Evolutionary conservation across 2,797 vertebrate species (phyloP), one percentile per base, ranked within the genome.

Genomic region (Xiphorhynchus erythropygius): DNA sequence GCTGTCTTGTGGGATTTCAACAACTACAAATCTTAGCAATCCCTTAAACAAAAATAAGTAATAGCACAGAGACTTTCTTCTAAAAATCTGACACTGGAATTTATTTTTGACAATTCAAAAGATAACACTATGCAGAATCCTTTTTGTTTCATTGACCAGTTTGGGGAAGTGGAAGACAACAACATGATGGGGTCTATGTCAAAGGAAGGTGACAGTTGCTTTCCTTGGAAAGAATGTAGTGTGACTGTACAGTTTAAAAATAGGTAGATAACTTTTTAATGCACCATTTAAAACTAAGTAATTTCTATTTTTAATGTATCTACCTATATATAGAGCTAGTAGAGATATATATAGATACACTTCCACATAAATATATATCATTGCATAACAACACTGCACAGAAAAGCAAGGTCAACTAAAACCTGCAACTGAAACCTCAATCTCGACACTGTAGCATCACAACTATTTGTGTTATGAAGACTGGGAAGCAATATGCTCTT

Each of bases 181-280:
- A 91, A 81, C 27, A 27, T 15, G 37, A 62, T 28, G 64, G 53
- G 35, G 59, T 67, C 65, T 76, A 12, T 73, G 56, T 78, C 73
- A 78, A 88, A 87, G 64, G 33, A 89, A 93, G 71, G 84, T 85
- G 84, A 94, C 44, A 81, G 15, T 47, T 84, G 84, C 87, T 95
- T 60, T 92, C 63, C 82, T 82, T 76, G 90, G 90, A 94, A 96
- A 94, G 91, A 94, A 94, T 81, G 87, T 9, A 46, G n/a, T 53
- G 68, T 93, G 89, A 96, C 75, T 42, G 10, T 44, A 53, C 15
- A 60, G 82, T 91, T 93, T 94, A 95, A 97, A 96, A 95, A 94
- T 91, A 96, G 83, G 63, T 42, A 56, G 33, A 62, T 69, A 65
- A 39, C 39, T 65, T 94, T 94, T 71, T 37, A 96, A 96, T 64